These are phyloP conservation scores for Gastrophysa polygoni DNA, from an alignment of 2,888 invertebrate species.

Conservation along the genomic window DNA sequence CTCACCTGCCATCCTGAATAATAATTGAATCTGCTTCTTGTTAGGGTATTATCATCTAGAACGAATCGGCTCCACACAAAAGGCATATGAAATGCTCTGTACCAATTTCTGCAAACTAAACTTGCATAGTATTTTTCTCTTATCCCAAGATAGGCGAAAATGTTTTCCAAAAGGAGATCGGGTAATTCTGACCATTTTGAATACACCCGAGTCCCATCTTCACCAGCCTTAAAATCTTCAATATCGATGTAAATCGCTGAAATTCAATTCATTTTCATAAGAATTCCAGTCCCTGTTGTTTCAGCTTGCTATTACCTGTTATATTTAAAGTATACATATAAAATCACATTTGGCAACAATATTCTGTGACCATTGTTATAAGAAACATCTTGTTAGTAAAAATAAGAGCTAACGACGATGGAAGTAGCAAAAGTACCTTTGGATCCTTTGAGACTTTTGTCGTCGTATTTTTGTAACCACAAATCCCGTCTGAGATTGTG, in stretches of 20 bases:
- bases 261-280: constrained; percentile 18
- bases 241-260: constrained; percentile 53
- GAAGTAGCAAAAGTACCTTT: constrained; percentile 39
- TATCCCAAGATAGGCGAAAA: constrained; percentile 71
- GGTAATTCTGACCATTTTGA: constrained; percentile 73
- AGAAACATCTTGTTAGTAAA: constrained; percentile 13
- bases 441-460: constrained; percentile 40
- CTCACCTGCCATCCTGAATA: constrained; percentile 79
- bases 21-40: constrained; percentile 77
- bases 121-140: constrained; percentile 77
- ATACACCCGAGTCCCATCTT: constrained; percentile 55
- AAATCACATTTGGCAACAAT: background rate
- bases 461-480: constrained; percentile 52
- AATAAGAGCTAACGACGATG: background rate
- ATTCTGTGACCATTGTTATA: background rate
- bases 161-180: constrained; percentile 73
- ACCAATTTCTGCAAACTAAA: constrained; percentile 70
- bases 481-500: constrained; percentile 42
- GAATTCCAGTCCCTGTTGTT: background rate
- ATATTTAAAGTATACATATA: no score
- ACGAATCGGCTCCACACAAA: constrained; percentile 77
- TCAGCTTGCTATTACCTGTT: background rate
- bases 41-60: constrained; percentile 74
- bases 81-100: constrained; percentile 73
- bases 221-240: constrained; percentile 55